Conservation (phyloP, 1,140 invertebrate genomes). For the Micrasema longulum region DNA sequence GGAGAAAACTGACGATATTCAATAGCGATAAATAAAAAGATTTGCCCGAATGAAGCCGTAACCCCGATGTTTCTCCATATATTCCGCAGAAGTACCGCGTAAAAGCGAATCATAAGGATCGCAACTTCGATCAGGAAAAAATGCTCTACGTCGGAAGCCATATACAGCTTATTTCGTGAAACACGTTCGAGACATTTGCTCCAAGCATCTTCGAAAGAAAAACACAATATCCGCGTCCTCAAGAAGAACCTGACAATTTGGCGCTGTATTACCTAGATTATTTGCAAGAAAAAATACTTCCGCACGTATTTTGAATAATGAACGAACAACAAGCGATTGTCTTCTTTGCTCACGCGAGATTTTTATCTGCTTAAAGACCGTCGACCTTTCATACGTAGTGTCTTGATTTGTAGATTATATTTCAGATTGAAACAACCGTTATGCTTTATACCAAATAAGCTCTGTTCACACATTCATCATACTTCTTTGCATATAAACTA, state of each 20-base stretch:
- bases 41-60: conserved; percentile 14
- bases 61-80: conserved; percentile 2
- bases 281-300: conserved; percentile 3
- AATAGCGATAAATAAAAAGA: conserved; percentile 37
- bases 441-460: neutral
- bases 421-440: conserved; percentile 19
- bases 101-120: conserved; percentile 26
- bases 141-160: conserved; percentile 19
- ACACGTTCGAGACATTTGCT: conserved; percentile 35
- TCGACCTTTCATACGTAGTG: conserved; percentile 1
- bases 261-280: neutral
- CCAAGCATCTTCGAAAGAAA: conserved; percentile 14
- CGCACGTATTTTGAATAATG: conserved; percentile 17
- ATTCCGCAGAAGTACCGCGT: conserved; percentile 30
- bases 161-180: conserved; percentile 24
- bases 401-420: conserved; percentile 3
- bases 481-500: conserved; percentile 2
- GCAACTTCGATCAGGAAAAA: conserved; percentile 24
- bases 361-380: neutral
- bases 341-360: conserved; percentile 4
- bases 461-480: conserved; percentile 27
- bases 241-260: conserved; percentile 13
- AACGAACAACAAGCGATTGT: conserved; percentile 8
- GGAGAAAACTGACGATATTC: conserved; percentile 36
- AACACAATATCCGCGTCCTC: neutral